Percentiles rank a stretch among this genome's conserved stretches.
Conservation (phyloP, 2,888 invertebrate species). For the Cheilosia variabilis region DNA sequence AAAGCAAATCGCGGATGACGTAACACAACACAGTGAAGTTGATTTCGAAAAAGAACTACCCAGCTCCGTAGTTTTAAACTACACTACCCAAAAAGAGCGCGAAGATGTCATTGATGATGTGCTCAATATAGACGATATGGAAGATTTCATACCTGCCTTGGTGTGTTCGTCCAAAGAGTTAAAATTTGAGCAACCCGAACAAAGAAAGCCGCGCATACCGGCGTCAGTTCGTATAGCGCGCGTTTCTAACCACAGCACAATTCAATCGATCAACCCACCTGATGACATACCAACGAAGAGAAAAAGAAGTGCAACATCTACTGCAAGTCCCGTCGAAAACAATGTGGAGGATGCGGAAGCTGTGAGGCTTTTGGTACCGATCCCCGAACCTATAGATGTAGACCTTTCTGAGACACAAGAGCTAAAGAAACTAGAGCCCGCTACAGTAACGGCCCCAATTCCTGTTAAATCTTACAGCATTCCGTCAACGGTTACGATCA, state of each 20-base stretch:
- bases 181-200: neutral
- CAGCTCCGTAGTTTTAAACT: neutral
- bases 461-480: neutral
- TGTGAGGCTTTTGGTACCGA: too few species aligned
- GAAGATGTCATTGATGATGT: neutral
- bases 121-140: constrained; percentile 15
- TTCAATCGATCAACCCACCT: neutral
- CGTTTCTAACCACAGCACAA: neutral
- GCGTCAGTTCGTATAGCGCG: too few species aligned
- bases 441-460: neutral
- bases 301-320: neutral
- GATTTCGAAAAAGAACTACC: constrained; percentile 7
- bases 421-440: neutral
- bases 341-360: too few species aligned
- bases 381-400: too few species aligned
- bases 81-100: neutral
- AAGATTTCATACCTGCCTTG: neutral
- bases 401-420: neutral
- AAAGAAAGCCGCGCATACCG: neutral
- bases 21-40: neutral
- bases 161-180: neutral
- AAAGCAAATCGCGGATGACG: neutral
- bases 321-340: too few species aligned
- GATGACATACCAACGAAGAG: neutral
- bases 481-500: neutral